Conservation (phyloP, 2,888 invertebrate genomes). For the Lapara coniferarum region DNA sequence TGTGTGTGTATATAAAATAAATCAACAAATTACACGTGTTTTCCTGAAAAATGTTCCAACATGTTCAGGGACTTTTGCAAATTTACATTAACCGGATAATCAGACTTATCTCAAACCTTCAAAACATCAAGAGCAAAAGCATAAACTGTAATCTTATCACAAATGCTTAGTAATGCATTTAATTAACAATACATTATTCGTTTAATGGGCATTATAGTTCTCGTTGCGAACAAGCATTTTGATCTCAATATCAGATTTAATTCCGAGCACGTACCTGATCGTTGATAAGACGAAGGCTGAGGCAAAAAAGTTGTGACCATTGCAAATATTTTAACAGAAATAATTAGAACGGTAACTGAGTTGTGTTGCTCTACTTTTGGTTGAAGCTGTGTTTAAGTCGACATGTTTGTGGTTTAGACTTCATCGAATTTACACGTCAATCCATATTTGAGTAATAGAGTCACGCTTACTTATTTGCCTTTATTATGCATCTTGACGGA, state of each 20-base stretch:
- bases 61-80: too few species aligned
- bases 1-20: too few species aligned
- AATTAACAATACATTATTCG: constrained; percentile 21
- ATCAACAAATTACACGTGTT: too few species aligned
- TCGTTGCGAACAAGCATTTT: background rate
- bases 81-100: too few species aligned
- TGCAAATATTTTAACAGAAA: constrained; percentile 19
- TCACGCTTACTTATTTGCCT: too few species aligned
- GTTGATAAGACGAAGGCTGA: constrained; percentile 16
- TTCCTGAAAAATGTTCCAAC: too few species aligned
- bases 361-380: background rate
- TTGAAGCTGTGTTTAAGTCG: background rate
- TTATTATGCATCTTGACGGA: too few species aligned
- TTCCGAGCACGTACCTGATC: constrained; percentile 14
- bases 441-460: too few species aligned
- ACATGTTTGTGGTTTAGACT: background rate
- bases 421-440: too few species aligned
- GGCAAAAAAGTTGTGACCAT: constrained; percentile 16
- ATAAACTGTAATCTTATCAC: constrained; percentile 1
- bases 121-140: background rate
- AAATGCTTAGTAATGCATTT: constrained; percentile 1
- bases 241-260: constrained; percentile 18
- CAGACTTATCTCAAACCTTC: background rate
- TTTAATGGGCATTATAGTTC: constrained; percentile 16
- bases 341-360: constrained; percentile 11